Conservation (phyloP, 2,888 invertebrate genomes). For the Hyppa rectilinea region DNA sequence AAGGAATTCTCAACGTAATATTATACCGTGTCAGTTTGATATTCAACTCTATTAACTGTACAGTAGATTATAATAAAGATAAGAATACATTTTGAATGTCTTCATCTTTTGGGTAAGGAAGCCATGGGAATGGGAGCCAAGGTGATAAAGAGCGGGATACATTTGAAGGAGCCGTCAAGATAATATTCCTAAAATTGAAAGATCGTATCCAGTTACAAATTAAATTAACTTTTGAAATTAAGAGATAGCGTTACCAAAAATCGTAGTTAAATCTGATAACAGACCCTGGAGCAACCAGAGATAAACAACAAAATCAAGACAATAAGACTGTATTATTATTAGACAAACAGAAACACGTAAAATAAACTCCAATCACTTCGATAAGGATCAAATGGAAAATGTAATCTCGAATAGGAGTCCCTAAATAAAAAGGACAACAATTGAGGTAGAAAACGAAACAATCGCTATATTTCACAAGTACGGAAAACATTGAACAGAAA, state of each 20-base stretch:
- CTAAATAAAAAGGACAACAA: slow-evolving; percentile 53
- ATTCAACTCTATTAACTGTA: slow-evolving; percentile 51
- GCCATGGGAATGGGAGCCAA: slow-evolving; percentile 12
- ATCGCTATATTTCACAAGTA: slow-evolving; percentile 74
- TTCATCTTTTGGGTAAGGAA: slow-evolving; percentile 47
- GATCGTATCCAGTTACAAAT: slow-evolving; percentile 25
- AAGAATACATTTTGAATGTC: slow-evolving; percentile 48
- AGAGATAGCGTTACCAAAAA: slow-evolving; percentile 12
- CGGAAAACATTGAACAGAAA: slow-evolving; percentile 67
- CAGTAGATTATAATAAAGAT: slow-evolving; percentile 57
- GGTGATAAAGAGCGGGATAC: slow-evolving; percentile 40
- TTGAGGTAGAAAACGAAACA: slow-evolving; percentile 67
- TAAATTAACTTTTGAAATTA: slow-evolving; percentile 33
- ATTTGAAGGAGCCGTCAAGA: slow-evolving; percentile 42
- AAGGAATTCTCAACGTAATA: slow-evolving; percentile 49
- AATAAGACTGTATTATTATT: slow-evolving; percentile 20
- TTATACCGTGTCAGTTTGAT: slow-evolving; percentile 50
- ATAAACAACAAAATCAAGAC: slow-evolving; percentile 25
- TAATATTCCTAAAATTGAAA: slow-evolving; percentile 33
- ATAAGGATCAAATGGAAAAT: slow-evolving; percentile 60
- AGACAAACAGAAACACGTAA: slow-evolving; percentile 43
- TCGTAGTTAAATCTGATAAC: slow-evolving; percentile 19
- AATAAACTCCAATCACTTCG: slow-evolving; percentile 50
- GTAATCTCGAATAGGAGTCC: slow-evolving; percentile 44
- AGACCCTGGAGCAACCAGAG: not conserved